phyloP scores from a whole-genome alignment of 2,113 vertebrate genomes.

The Pogona vitticeps region DNA sequence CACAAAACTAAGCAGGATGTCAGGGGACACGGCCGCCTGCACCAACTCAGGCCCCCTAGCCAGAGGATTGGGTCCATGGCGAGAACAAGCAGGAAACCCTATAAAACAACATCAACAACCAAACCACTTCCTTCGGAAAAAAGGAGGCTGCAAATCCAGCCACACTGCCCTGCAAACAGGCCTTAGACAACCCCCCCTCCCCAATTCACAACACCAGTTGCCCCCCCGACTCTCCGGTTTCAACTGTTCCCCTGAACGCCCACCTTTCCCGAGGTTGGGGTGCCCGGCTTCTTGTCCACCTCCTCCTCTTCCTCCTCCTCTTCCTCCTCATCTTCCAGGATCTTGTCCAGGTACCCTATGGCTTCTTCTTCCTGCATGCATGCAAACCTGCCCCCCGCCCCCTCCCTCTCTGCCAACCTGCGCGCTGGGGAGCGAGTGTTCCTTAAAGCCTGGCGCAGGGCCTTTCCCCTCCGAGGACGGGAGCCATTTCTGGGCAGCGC shows the following conservation, averaged over 20 bases:
- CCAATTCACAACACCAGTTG: too few relatives aligned
- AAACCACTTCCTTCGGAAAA: neutral
- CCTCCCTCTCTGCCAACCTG: conserved; percentile 27
- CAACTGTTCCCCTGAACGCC: conserved; percentile 66
- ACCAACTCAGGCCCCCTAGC: neutral
- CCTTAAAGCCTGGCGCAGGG: conserved; percentile 41
- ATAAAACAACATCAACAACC: too few relatives aligned
- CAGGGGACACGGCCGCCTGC: too few relatives aligned
- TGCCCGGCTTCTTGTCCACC: conserved; percentile 70
- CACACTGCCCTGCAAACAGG: neutral
- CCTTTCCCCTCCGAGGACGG: conserved; percentile 35
- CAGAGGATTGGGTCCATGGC: too few relatives aligned
- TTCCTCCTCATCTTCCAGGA: conserved; percentile 86
- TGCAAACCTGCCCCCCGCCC: too few relatives aligned
- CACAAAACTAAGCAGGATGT: too few relatives aligned
- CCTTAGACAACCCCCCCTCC: neutral
- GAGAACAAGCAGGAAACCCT: too few relatives aligned
- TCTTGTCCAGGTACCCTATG: conserved; percentile 91
- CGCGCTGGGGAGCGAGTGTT: neutral
- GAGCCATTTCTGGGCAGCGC: conserved; percentile 41
- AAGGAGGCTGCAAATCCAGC: neutral
- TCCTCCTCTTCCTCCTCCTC: conserved; percentile 91
- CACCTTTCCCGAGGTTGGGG: conserved; percentile 89
- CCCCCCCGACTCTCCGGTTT: too few relatives aligned
- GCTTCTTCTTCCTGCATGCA: conserved; percentile 88